Evolutionary conservation across 2,113 vertebrate species (phyloP), one percentile per base, ranked within the genome.

Genomic region (Orientallactaga bullata): DNA sequence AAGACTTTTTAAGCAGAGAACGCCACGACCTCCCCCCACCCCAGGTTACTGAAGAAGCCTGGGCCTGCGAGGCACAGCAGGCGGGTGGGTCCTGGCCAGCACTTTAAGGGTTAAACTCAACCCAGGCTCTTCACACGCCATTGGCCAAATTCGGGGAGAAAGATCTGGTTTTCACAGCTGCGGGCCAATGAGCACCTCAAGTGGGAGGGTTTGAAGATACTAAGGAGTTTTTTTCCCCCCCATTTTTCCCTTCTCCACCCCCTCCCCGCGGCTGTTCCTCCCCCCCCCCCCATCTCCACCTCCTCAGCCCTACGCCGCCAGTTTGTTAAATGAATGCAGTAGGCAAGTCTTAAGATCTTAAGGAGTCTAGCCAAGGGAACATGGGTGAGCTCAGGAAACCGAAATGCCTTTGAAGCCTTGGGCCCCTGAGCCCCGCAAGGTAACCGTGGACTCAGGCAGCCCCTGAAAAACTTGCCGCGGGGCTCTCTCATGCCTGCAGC

Each of bases 301-400:
- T 78, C 79, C 39, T 26, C 55, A 55, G 55, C 55, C 55, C 55
- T 74, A 95, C 97, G 97, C 97, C 97, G 98, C 98, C 98, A 99
- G 99, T 99, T 99, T 99, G 99, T 98, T 99, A 99, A 99, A 99
- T 99, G 99, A 99, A 99, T 99, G 99, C 99, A 99, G 99, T 98
- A 99, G 98, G 98, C 99, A 99, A 98, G 96, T 98, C 98, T 97
- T 98, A 97, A 98, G 97, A 98, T 97, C 98, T 96, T 97, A 97
- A 55, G 94, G 95, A 96, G 97, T 95, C 96, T 97, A 93, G 93
- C 91, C 90, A 92, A 92, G 96, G 63, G 96, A 97, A 97, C 95
- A 96, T 97, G 97, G 97, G 96, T 95, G 94, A 97, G 98, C 97
- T 97, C 95, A 94, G 96, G 95, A 97, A 95, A 80, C 96, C 92